Base-by-base conservation (phyloP, 1,140 invertebrate species). In the Philopotamus ludificatus region DNA sequence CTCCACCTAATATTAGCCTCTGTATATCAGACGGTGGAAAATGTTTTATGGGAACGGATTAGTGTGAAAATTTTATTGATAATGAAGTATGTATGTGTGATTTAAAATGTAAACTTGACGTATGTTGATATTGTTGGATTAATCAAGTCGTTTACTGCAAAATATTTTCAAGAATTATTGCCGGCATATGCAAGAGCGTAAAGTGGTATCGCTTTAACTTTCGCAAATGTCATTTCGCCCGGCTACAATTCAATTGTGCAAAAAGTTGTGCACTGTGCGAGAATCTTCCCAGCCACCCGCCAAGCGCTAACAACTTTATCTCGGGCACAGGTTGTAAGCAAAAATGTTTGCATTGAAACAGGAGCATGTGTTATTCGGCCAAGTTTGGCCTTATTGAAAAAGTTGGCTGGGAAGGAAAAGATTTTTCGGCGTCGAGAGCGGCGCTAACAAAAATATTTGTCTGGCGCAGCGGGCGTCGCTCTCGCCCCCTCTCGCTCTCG, bases 261-360 rank as follows among this genome's bases (percentile, higher is more conserved):
- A 47, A 47, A 47, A 47, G 44, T 47, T 47, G 44, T n/a, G n/a
- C 4, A 15, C 4, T 3, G 10, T 7, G 44, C 15, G 18, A 47
- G n/a, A 47, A 16, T 47, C 44, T 47, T 47, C 44, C 18, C 44
- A 20, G 8, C 44, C 8, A 8, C 18, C 8, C 4, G 8, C 8
- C 44, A 47, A 47, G 44, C 18, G 44, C 44, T 47, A 47, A 47
- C 44, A 47, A 47, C 44, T 47, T 47, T 47, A 47, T 47, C 44
- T 20, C 34, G 10, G 44, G 44, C 44, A 47, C 44, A 47, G 44
- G 44, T 47, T 47, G 44, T 47, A 47, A 47, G 44, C 44, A 47
- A 47, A 47, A 47, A 47, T 47, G 44, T 47, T 47, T 47, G 44
- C 44, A 47, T 47, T 47, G 44, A 9, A 47, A 47, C 44, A 47